Base-by-base conservation (phyloP, 2,888 invertebrate genomes). In the Nemapogon koenigi region DNA sequence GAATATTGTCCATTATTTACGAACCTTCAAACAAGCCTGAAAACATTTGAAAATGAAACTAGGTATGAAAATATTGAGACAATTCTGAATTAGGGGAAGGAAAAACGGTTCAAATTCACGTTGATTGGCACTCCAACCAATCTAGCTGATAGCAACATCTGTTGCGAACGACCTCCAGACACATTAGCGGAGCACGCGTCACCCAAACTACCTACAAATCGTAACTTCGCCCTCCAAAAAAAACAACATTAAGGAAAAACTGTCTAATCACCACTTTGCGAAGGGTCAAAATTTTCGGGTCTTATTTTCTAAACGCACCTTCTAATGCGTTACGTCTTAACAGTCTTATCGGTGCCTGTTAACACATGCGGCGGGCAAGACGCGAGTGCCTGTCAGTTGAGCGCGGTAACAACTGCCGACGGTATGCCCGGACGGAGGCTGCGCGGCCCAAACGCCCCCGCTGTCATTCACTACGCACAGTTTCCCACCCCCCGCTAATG, bases 381-480 rank as follows among this genome's bases (percentile, higher is more conserved):
- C 35, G 35, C 26, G 19, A n/a, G 10, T 16, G 19, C 13, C 30
- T 19, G 28, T 16, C 15, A 16, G 15, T 15, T 22, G 16, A 55
- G 50, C 75, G 70, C 75, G 72, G 55, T 57, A 64, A 59, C 57
- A 58, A 75, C 76, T 73, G 72, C 55, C 63, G 52, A 53, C 53
- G 49, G 55, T 52, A 60, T 62, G 55, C 52, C 48, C 59, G 62
- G 47, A 58, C 66, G 63, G 76, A 73, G 73, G 71, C 75, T 76
- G 76, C 76, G 76, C 76, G 62, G 53, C 37, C 35, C 49, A 48
- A 47, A 52, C 62, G 51, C 69, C 70, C 72, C 70, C 67, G 64
- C 71, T 70, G 67, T 67, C 75, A 72, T 75, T 75, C 75, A 72
- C 64, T 60, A 55, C 62, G 51, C 64, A 57, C 57, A 59, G 52